Base-by-base conservation (phyloP, 2,797 vertebrate genomes). In the Clarias laeviceps region DNA sequence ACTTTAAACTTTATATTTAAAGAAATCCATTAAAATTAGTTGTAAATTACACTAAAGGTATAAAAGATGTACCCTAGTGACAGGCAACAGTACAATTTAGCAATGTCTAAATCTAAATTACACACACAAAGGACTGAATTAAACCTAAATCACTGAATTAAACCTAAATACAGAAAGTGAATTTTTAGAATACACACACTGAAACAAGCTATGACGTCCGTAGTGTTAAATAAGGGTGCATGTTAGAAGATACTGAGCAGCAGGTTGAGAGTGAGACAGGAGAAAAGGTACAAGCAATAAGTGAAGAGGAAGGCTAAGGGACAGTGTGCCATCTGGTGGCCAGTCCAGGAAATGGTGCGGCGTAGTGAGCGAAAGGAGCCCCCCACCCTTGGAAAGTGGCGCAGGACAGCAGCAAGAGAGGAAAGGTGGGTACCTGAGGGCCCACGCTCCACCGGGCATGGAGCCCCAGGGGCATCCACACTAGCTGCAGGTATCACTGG, bases 371-470 rank as follows among this genome's bases (percentile, higher is more conserved):
- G 91, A 92, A 97, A 93, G 88, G 93, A 94, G 93, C 90, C 92
- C 93, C 94, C 94, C 92, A 95, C 91, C 89, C 92, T 78, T 85
- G 92, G 88, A 70, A 95, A 96, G 93, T 93, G 94, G 89, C 91
- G 95, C 90, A 87, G 90, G 94, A 93, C 93, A 93, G 92, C 95
- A 92, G 94, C 92, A 94, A 97, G 92, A 94, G 95, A 97, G 94
- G 94, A 97, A 96, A 96, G 91, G 74, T 91, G 95, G 96, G 95
- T 99, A 99, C 98, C 98, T 99, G 97, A 96, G 84, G 96, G 96
- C 90, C 95, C 96, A 93, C 89, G 92, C 73, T 98, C 97, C 29
- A 95, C 92, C 1, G 95, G 92, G 86, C 90, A 22, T 82, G 94
- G 83, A 22, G 91, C 89, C 18, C 93, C 96, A 0, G 88, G 93